These are phyloP conservation scores for Ariolimax columbianus DNA, from an alignment of 2,888 invertebrate species.

Conservation along the genomic window DNA sequence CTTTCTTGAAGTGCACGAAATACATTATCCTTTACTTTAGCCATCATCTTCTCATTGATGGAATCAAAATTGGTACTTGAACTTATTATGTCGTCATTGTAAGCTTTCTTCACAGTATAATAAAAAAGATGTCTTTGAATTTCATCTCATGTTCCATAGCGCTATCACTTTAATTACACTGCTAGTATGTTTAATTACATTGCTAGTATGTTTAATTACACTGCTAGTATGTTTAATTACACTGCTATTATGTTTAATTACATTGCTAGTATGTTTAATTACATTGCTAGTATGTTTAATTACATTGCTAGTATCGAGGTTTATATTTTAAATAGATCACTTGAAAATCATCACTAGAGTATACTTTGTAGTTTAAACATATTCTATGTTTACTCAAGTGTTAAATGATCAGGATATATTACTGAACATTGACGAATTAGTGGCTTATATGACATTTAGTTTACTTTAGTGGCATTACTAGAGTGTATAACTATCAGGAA, in stretches of 20 bases:
- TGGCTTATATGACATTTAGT: neutral
- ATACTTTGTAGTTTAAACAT: neutral
- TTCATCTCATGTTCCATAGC: no score
- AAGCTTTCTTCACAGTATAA: neutral
- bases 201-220: no score
- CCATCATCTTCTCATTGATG: neutral
- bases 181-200: no score
- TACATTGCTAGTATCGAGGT: neutral
- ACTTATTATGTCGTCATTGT: neutral
- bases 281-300: neutral
- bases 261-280: no score
- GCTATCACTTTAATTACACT: no score
- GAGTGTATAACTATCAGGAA: no score
- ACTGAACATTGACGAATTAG: neutral
- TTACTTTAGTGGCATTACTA: no score
- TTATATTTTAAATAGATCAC: neutral
- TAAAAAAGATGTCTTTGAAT: no score
- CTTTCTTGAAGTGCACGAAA: neutral
- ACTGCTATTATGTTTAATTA: no score
- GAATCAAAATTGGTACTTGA: neutral
- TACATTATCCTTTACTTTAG: neutral
- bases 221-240: no score
- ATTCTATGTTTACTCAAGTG: neutral
- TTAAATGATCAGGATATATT: neutral
- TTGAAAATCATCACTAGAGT: neutral